phyloP scores from a whole-genome alignment of 2,113 vertebrate species.

The Chloroceryle aenea region DNA sequence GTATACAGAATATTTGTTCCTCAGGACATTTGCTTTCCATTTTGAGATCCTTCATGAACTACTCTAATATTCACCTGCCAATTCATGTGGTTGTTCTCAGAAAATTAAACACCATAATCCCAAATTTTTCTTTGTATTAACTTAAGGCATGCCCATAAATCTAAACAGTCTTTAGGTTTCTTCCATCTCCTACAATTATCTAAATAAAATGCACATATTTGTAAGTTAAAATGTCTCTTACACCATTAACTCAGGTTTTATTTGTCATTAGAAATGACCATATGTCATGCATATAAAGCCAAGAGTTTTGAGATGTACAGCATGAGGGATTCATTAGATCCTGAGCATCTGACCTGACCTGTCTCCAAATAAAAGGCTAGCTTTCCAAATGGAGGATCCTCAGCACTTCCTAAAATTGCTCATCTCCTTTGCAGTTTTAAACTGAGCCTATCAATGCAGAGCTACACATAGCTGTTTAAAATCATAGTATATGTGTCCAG shows the following conservation, averaged over 20 bases:
- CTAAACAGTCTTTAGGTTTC: neutral
- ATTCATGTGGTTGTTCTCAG: neutral
- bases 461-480: neutral
- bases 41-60: neutral
- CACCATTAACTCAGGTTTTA: neutral
- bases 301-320: neutral
- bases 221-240: neutral
- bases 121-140: neutral
- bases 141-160: neutral
- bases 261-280: neutral
- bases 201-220: neutral
- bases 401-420: neutral
- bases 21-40: neutral
- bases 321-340: neutral
- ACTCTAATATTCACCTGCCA: neutral
- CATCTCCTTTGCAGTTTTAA: neutral
- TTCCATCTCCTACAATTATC: slow-evolving; percentile 1
- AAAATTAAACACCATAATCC: neutral
- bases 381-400: neutral
- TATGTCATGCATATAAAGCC: neutral
- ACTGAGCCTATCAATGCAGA: neutral
- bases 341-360: neutral
- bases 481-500: neutral
- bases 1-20: neutral
- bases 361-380: neutral